Evolutionary conservation across 2,113 vertebrate genomes (phyloP), one percentile per base, ranked within the genome.

Genomic region (Macrotis lagotis): DNA sequence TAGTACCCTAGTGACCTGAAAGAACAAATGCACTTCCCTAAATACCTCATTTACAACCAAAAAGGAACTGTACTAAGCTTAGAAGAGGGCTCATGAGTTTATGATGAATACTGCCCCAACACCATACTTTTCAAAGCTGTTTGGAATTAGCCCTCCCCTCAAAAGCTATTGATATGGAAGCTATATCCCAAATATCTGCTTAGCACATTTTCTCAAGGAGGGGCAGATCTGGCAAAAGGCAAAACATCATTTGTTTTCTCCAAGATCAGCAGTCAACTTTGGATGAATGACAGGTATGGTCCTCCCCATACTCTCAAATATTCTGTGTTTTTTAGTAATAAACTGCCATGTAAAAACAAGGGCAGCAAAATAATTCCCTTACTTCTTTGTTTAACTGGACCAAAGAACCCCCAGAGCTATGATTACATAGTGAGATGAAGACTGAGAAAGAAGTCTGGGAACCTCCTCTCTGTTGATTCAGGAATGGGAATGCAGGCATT

Each of bases 401-500:
- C 96, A 91, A 94, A 44, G 48, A 52, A 47, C 10, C 50, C 89
- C 50, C 90, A n/a, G 2, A 88, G 51, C n/a, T 97, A 93, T 91
- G 55, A 93, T 95, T n/a, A 89, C 88, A 93, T 25, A 96, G 90
- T 90, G 92, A 91, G 90, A 28, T 53, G 48, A 93, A 96, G 53
- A 83, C 31, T 48, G 88, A 94, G 47, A 51, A 48, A 55, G 37
- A 59, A 94, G 12, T 59, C 90, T 96, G 88, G 90, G 88, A 95
- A 92, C 48, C 50, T 89, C 55, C 10, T 93, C 25, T 93, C 12
- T 91, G 48, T n/a, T 89, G 74, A 94, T 88, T 94, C 55, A 83
- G n/a, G 91, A 4, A 83, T 50, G 92, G 47, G 90, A 93, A 96
- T 95, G 96, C n/a, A 53, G 94, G 93, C 94, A 94, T 47, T 92